phyloP scores from a whole-genome alignment of 1,140 invertebrate species.

The Manduca sexta region DNA sequence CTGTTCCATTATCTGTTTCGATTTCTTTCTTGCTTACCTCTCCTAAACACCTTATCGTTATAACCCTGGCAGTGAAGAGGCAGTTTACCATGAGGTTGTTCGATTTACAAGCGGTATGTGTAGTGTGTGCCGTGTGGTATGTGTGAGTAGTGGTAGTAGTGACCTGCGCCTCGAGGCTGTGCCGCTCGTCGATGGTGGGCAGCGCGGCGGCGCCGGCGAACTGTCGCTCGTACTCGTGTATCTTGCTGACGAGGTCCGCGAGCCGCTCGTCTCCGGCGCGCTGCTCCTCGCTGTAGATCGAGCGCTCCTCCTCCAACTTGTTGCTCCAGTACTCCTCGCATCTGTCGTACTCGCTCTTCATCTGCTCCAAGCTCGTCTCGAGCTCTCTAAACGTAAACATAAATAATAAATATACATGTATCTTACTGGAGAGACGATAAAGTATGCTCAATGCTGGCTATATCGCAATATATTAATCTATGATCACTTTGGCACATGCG shows the following conservation, averaged over 20 bases:
- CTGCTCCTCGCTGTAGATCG: conserved; percentile 83
- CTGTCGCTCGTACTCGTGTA: conserved; percentile 87
- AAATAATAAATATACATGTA: too few relatives aligned
- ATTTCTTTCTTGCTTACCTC: too few relatives aligned
- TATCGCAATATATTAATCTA: too few relatives aligned
- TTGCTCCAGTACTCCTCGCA: conserved; percentile 89
- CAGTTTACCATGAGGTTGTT: too few relatives aligned
- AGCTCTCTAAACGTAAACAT: conserved; percentile 70
- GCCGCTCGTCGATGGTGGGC: conserved; percentile 84
- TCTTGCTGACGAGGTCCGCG: conserved; percentile 80
- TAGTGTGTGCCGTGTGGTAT: too few relatives aligned
- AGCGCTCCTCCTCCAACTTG: conserved; percentile 86
- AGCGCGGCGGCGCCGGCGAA: conserved; percentile 75
- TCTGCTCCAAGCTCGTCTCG: conserved; percentile 81
- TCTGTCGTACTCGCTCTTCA: conserved; percentile 84
- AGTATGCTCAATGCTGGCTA: too few relatives aligned
- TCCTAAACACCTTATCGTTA: too few relatives aligned
- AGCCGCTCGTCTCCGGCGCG: conserved; percentile 85
- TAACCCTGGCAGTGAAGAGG: too few relatives aligned
- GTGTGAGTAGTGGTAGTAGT: conserved; percentile 34
- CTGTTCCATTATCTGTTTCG: too few relatives aligned
- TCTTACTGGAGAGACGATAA: too few relatives aligned
- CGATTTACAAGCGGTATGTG: too few relatives aligned
- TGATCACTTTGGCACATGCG: too few relatives aligned
- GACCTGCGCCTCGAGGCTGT: conserved; percentile 82